A percentile compares a stretch with the other conserved stretches of the same genome.
Evolutionary conservation across 2,113 vertebrate genomes (phyloP).

Genomic region (Dascyllus trimaculatus): DNA sequence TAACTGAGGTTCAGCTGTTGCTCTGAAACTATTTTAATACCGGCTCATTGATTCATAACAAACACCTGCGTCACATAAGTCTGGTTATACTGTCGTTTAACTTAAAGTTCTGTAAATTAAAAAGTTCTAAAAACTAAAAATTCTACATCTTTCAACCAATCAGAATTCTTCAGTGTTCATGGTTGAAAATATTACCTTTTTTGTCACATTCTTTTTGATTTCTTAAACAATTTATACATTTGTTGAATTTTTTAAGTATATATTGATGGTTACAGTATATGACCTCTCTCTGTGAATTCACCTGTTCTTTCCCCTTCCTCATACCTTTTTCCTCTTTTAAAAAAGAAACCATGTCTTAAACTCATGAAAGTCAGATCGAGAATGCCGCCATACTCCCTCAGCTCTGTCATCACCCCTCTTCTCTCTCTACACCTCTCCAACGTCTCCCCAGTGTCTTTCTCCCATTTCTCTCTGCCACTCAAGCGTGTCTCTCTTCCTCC

Average conservation of each 20-base stretch:
- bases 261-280: not conserved
- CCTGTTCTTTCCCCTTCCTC: not conserved
- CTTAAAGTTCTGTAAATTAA: too few relatives aligned
- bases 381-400: not conserved
- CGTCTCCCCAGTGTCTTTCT: not conserved
- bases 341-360: slow-evolving; percentile 28
- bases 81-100: not conserved
- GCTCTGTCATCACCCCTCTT: not conserved
- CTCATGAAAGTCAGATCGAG: slow-evolving; percentile 35
- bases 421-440: not conserved
- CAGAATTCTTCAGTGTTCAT: not conserved
- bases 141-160: not conserved
- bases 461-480: slow-evolving; percentile 18
- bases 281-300: slow-evolving; percentile 1
- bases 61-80: not conserved
- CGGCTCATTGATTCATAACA: not conserved
- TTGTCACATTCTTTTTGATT: too few relatives aligned
- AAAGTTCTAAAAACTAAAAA: too few relatives aligned
- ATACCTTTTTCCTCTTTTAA: slow-evolving; percentile 8
- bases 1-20: not conserved
- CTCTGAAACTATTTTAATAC: not conserved
- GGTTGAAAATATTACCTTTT: too few relatives aligned
- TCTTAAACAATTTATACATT: too few relatives aligned
- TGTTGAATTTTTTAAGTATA: not conserved
- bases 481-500: slow-evolving; percentile 23